These are phyloP conservation scores for Premnoplex brunnescens DNA, from an alignment of 2,797 vertebrate species.

Conservation along the genomic window DNA sequence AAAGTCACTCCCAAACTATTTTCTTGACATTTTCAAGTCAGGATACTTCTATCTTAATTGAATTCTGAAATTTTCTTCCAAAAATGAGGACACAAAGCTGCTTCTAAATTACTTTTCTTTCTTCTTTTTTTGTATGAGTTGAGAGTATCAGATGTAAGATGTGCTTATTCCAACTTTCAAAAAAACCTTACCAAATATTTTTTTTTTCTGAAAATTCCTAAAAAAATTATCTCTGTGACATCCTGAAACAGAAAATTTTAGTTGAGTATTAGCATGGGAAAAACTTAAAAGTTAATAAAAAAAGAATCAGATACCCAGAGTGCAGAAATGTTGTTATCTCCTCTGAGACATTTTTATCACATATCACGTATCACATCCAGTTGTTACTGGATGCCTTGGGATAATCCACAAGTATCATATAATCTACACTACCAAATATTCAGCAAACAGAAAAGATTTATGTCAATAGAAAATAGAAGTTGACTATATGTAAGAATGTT, in stretches of 20 bases:
- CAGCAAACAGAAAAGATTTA: conserved; percentile 26
- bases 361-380: accelerated
- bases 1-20: neutral
- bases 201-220: neutral
- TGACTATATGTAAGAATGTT: conserved; percentile 6
- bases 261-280: neutral
- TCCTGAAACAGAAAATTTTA: neutral
- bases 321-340: neutral
- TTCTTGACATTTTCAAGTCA: neutral
- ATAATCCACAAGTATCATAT: neutral
- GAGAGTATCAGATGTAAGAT: neutral
- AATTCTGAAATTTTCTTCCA: neutral
- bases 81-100: neutral
- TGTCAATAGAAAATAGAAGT: conserved; percentile 21
- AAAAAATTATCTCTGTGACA: neutral
- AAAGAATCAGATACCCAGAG: neutral
- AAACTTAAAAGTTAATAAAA: neutral
- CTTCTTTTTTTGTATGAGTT: neutral
- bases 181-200: neutral
- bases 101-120: neutral
- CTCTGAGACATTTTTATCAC: neutral
- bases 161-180: neutral
- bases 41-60: neutral
- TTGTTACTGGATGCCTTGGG: neutral
- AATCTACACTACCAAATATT: neutral